phyloP scores from a whole-genome alignment of 1,140 invertebrate species.

The Drosophila willistoni region DNA sequence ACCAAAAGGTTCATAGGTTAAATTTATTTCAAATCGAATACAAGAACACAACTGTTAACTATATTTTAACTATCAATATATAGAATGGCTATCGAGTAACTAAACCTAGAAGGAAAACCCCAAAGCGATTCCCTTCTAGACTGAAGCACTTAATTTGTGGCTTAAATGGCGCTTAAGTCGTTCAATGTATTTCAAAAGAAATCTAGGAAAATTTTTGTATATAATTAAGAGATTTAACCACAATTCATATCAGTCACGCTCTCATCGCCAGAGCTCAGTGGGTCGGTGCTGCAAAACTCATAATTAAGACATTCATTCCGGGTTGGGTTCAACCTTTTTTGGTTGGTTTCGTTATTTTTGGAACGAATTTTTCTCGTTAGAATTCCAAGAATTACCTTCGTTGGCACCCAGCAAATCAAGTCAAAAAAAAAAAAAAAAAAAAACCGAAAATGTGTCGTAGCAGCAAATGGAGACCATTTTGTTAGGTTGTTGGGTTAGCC shows the following conservation, averaged over 20 bases:
- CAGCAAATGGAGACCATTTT: slow-evolving; percentile 42
- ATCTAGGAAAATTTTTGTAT: neutral
- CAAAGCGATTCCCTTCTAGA: too few relatives aligned
- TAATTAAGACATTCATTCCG: slow-evolving; percentile 73
- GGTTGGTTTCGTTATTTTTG: slow-evolving; percentile 26
- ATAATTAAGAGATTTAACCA: neutral
- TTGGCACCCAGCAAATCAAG: slow-evolving; percentile 28
- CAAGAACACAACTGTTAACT: too few relatives aligned
- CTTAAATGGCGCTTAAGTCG: neutral
- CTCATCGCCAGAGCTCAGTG: neutral
- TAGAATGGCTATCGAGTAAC: too few relatives aligned
- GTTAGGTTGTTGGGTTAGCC: slow-evolving; percentile 2
- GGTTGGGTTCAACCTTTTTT: slow-evolving; percentile 62
- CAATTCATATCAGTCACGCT: slow-evolving; percentile 9
- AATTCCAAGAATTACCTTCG: slow-evolving; percentile 47
- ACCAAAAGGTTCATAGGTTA: too few relatives aligned
- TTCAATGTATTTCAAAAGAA: neutral
- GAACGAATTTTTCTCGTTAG: slow-evolving; percentile 25
- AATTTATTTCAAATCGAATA: too few relatives aligned
- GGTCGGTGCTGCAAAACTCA: slow-evolving; percentile 27
- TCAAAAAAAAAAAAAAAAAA: neutral
- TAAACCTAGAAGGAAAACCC: too few relatives aligned
- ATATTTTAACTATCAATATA: too few relatives aligned
- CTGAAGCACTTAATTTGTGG: neutral
- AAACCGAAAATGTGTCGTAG: slow-evolving; percentile 64